Conservation (phyloP, 2,797 vertebrate species). For the Gymnopithys bicolor region DNA sequence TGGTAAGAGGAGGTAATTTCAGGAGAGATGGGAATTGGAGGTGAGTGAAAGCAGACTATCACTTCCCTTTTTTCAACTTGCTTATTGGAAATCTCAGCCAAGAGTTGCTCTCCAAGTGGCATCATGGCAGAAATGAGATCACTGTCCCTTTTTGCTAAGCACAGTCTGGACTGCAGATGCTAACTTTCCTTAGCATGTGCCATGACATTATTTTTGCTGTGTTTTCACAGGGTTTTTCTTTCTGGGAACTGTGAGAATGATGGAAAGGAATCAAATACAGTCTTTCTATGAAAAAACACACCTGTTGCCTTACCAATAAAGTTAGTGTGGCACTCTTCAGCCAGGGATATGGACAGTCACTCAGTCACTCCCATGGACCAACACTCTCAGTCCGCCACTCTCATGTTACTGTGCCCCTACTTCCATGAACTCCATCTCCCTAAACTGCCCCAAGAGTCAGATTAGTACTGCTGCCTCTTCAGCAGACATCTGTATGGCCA, state of each 20-base stretch:
- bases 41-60: neutral
- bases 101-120: neutral
- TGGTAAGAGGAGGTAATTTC: neutral
- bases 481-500: neutral
- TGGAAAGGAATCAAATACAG: neutral
- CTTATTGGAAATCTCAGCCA: neutral
- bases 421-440: neutral
- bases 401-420: neutral
- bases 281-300: neutral
- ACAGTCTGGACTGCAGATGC: neutral
- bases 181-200: neutral
- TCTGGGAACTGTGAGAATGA: neutral
- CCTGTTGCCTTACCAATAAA: neutral
- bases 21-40: neutral
- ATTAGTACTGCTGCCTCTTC: neutral
- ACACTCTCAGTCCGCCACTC: neutral
- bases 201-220: neutral
- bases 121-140: neutral
- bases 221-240: neutral
- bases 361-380: neutral
- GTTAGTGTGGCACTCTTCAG: neutral
- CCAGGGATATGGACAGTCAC: neutral
- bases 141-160: neutral
- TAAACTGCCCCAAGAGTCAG: neutral
- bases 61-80: neutral